These are phyloP conservation scores for Setophaga kirtlandii DNA, from an alignment of 2,113 vertebrate genomes.

Conservation along the genomic window DNA sequence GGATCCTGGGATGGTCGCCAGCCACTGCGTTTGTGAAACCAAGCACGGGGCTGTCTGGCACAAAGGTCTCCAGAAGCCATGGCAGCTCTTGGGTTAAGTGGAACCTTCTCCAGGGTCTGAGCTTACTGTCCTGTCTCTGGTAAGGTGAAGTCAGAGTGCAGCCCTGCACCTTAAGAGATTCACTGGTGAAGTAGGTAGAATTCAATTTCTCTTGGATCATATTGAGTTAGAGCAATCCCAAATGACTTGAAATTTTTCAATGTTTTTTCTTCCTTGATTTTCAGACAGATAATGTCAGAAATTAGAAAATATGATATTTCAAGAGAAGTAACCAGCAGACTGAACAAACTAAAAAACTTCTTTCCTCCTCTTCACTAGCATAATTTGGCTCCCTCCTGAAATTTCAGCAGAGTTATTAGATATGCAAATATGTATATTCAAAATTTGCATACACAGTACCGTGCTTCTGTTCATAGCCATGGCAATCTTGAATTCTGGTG, in stretches of 20 bases:
- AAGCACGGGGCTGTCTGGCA: background rate
- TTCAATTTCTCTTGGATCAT: background rate
- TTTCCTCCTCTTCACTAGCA: background rate
- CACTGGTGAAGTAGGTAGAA: background rate
- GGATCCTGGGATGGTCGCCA: background rate
- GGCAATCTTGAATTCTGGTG: background rate
- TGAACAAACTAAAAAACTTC: background rate
- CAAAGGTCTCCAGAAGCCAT: background rate
- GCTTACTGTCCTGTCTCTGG: background rate
- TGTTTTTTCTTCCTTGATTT: slow-evolving; percentile 21
- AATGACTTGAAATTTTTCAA: background rate
- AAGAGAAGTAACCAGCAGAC: background rate
- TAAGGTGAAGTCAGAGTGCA: background rate
- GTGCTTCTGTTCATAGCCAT: background rate
- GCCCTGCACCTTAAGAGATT: background rate
- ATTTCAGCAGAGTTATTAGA: background rate
- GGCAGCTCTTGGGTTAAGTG: background rate
- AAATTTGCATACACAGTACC: background rate
- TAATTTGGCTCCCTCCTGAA: background rate
- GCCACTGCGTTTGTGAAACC: rapidly evolving
- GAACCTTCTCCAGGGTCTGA: background rate
- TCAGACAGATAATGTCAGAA: background rate
- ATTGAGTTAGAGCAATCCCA: background rate
- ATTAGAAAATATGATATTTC: background rate
- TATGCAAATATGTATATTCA: background rate